A percentile compares a stretch with the other conserved stretches of the same genome.
Conservation (phyloP, 1,140 invertebrate genomes). For the Apis laboriosa region DNA sequence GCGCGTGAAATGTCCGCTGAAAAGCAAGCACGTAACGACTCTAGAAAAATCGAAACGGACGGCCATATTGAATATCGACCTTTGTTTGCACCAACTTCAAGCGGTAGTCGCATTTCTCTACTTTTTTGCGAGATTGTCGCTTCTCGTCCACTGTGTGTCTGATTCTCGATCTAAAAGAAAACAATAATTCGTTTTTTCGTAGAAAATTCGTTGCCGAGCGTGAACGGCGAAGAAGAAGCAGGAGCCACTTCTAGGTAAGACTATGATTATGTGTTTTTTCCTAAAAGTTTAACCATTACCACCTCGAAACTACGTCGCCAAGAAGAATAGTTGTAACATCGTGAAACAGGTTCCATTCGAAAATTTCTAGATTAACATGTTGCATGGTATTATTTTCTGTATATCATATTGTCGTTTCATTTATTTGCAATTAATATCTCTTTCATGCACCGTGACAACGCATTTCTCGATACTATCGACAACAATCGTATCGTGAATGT, state of each 20-base stretch:
- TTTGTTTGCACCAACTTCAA: conserved; percentile 65
- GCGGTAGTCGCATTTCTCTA: conserved; percentile 49
- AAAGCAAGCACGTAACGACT: conserved; percentile 21
- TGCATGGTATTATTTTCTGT: neutral
- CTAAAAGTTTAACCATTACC: conserved; percentile 12
- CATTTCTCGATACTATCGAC: neutral
- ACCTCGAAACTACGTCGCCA: neutral
- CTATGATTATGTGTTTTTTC: neutral
- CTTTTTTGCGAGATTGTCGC: conserved; percentile 54
- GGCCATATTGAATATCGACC: conserved; percentile 56
- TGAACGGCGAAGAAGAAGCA: conserved; percentile 32
- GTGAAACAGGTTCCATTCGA: neutral
- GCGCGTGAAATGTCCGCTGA: neutral
- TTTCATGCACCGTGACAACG: neutral
- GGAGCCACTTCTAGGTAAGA: conserved; percentile 63
- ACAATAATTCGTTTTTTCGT: conserved; percentile 41
- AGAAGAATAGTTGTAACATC: neutral
- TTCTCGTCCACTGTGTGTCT: conserved; percentile 43
- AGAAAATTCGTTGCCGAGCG: conserved; percentile 46
- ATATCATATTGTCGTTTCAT: neutral
- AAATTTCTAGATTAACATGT: conserved; percentile 15
- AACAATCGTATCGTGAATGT: neutral
- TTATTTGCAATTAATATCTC: neutral
- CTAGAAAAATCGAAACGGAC: conserved; percentile 59
- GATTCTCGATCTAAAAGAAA: conserved; percentile 11